Evolutionary conservation across 2,113 vertebrate species (phyloP).

Genomic region (Clarias magur): DNA sequence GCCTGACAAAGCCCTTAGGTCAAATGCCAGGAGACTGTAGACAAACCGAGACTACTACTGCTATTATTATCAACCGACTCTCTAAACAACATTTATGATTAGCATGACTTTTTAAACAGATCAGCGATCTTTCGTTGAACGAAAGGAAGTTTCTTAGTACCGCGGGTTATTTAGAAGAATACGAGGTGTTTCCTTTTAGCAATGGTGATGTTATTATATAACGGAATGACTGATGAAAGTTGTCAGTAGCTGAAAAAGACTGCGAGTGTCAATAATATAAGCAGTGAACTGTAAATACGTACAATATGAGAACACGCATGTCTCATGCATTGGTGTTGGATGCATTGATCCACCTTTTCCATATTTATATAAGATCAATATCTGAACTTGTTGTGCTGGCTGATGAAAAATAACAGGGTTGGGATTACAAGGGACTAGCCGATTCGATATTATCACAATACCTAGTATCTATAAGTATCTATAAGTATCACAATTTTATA

Average conservation of each 20-base stretch:
- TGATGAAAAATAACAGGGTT: not conserved
- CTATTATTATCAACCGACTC: constrained; percentile 21
- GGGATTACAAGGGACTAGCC: too few relatives aligned
- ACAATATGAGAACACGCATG: constrained; percentile 25
- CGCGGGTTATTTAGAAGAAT: not conserved
- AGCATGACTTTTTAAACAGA: not conserved
- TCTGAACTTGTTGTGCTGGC: not conserved
- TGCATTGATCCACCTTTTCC: not conserved
- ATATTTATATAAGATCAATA: not conserved
- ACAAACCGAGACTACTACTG: constrained; percentile 44
- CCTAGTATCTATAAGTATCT: too few relatives aligned
- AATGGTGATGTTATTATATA: constrained; percentile 22
- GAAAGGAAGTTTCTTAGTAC: constrained; percentile 16
- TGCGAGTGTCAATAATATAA: constrained; percentile 7
- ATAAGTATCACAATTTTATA: too few relatives aligned
- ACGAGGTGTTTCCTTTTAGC: constrained; percentile 3
- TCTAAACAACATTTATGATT: constrained; percentile 40
- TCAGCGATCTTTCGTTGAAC: constrained; percentile 49
- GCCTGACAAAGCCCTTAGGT: constrained; percentile 51
- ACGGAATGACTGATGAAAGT: constrained; percentile 28
- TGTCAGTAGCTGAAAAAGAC: constrained; percentile 24
- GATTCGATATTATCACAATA: too few relatives aligned
- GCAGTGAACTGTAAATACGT: not conserved
- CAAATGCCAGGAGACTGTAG: constrained; percentile 20
- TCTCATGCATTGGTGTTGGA: not conserved